Evolutionary conservation across 2,888 invertebrate species (phyloP), one percentile per base, ranked within the genome.

Genomic region (Drosophila neoperkinsi): DNA sequence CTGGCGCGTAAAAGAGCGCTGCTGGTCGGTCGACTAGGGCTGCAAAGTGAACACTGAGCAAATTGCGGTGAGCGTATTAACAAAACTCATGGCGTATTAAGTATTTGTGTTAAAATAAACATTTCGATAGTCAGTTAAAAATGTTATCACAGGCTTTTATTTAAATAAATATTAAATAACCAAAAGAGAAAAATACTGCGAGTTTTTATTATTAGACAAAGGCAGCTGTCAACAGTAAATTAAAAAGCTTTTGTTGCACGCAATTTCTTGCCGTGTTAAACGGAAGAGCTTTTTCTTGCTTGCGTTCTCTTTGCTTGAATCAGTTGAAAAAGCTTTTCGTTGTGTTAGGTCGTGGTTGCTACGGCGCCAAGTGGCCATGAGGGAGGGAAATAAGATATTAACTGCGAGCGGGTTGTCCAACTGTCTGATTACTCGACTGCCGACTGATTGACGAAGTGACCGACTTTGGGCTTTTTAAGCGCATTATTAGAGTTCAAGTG

Each of bases 281-380:
- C n/a, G 25, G 11, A 34, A 49, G 38, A 90, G 71, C 83, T 90
- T 69, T 79, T 53, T 21, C 69, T 69, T 25, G 25, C 53, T 61
- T 52, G 50, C 18, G 31, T 46, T 65, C 79, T 64, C 57, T 56
- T 18, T 18, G 60, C 61, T 58, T 69, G 38, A 16, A 43, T 31
- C 28, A 31, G 3, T 16, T 41, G 10, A n/a, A 38, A 52, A 73
- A 89, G 81, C 82, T 87, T 84, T 81, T 60, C 57, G 70, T 86
- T 86, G 91, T 73, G 91, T 88, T 87, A 86, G 85, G 85, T 86
- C 85, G 85, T 51, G 85, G 90, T 53, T 61, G 63, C 58, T 61
- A 36, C 18, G 36, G 28, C 36, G 50, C 38, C 28, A n/a, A 58
- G 21, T 33, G 11, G n/a, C 18, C 10, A 18, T 49, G 21, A 28